Evolutionary conservation across 2,797 vertebrate genomes (phyloP), one percentile per base, ranked within the genome.

Genomic region (Spizella passerina): DNA sequence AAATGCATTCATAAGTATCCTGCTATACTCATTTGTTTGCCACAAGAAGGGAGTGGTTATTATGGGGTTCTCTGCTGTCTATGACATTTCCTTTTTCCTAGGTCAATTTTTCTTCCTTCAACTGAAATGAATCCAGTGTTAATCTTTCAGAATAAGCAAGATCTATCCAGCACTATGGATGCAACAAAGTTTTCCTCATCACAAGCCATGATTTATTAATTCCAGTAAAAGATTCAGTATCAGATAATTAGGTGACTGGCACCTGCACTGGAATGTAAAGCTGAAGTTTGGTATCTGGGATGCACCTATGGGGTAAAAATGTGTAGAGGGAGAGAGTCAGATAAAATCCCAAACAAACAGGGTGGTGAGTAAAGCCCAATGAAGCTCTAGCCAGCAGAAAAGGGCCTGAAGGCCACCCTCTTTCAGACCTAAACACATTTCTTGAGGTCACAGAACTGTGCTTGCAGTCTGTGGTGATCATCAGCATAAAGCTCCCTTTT

Each of bases 321-420:
- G n/a, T 24, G 8, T n/a, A 10, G 6, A 36, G 4, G 5, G 9
- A 24, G 36, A 65, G 22, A 68, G 22, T 32, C 16, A 4, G 47
- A 26, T 12, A 49, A 30, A 14, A 76, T 63, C 16, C 14, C 23
- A 66, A 84, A 20, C 13, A 55, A 65, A 53, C 14, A 53, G 7
- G 1, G 4, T 12, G 6, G 3, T 19, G 21, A 59, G 6, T 64
- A 38, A 50, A n/a, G 14, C 23, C 14, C 15, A 29, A 0, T 61
- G 6, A 26, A 65, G 24, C 18, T 66, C 19, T 18, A 53, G 21
- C 4, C 56, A 50, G 16, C 12, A 38, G 19, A 49, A 78, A 77
- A 59, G 10, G 14, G 8, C 7, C 14, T 41, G 30, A 57, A 83
- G 61, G 20, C 14, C 14, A 23, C 29, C 46, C 11, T 38, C 19